Base-by-base conservation (phyloP, 1,140 invertebrate species). In the Drosophila lacertosa region DNA sequence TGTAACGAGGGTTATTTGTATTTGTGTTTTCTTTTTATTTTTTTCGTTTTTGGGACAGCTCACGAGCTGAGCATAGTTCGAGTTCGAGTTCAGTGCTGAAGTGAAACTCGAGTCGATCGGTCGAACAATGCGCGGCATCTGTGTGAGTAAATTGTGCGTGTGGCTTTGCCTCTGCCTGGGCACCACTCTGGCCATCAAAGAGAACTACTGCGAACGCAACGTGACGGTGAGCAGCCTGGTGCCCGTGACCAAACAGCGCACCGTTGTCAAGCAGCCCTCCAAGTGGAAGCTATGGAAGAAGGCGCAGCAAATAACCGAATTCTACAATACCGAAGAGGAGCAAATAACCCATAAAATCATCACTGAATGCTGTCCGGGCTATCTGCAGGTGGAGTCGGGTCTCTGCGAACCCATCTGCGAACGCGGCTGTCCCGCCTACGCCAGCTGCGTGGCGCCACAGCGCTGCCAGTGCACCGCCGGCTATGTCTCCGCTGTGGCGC, bases 251-350 rank as follows among this genome's bases (percentile, higher is more conserved):
- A 81, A 74, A 20, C 54, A 77, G 20, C 58, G 74, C 7, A 58
- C 62, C 7, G 50, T 81, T 1, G 37, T 86, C 0, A 88, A 71
- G 11, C 35, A 63, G 0, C 65, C 65, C 0, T 26, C 81, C 4
- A 81, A 74, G n/a, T 88, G 64, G 77, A 74, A 70, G 37, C 4
- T 81, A 2, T 86, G 81, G 81, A 88, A 88, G 20, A 86, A 77
- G 13, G 0, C 74, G 0, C 33, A 77, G n/a, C 59, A 47, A 0
- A 37, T 44, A 11, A 70, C 63, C 1, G 81, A 86, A 16, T 15
- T 22, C 0, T 88, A 86, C 18, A 65, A 45, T 7, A 53, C 69
- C 4, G 15, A 59, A 2, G 77, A 77, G 62, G 77, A 74, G 40
- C 77, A 63, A 26, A 35, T 68, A 1, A 88, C 29, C 26, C 58